Conservation (phyloP, 2,797 vertebrate genomes). For the Helicolenus hilgendorfi region DNA sequence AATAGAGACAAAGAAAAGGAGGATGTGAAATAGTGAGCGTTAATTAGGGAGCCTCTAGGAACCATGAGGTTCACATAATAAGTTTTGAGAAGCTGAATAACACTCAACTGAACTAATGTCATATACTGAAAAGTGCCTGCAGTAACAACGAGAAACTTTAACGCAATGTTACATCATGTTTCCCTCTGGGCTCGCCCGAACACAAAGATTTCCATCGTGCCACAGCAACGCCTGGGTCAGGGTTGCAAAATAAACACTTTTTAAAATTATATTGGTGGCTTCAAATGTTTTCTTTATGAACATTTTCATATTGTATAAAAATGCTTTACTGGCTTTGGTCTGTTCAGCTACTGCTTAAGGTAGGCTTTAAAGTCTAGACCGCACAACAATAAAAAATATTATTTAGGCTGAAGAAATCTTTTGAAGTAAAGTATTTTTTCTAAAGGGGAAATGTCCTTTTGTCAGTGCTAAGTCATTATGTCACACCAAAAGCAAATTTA, state of each 20-base stretch:
- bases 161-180: conserved; percentile 63
- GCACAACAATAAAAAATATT: background rate
- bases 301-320: background rate
- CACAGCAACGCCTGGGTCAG: conserved; percentile 31
- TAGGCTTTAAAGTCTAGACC: background rate
- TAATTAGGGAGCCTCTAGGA: conserved; percentile 54
- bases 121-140: conserved; percentile 48
- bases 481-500: background rate
- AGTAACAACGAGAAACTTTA: conserved; percentile 59
- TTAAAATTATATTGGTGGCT: conserved; percentile 35
- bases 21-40: conserved; percentile 19
- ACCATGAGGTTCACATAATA: conserved; percentile 35
- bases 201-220: conserved; percentile 22
- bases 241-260: conserved; percentile 43
- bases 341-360: background rate
- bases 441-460: background rate
- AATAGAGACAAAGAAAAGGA: conserved; percentile 4
- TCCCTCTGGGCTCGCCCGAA: conserved; percentile 25
- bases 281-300: conserved; percentile 36
- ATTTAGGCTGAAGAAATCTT: background rate
- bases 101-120: conserved; percentile 49
- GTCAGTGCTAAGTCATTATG: background rate
- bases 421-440: background rate
- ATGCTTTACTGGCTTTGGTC: conserved; percentile 8
- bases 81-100: conserved; percentile 35